Conservation (phyloP, 2,113 vertebrate genomes). For the Paracanthobrama guichenoti region DNA sequence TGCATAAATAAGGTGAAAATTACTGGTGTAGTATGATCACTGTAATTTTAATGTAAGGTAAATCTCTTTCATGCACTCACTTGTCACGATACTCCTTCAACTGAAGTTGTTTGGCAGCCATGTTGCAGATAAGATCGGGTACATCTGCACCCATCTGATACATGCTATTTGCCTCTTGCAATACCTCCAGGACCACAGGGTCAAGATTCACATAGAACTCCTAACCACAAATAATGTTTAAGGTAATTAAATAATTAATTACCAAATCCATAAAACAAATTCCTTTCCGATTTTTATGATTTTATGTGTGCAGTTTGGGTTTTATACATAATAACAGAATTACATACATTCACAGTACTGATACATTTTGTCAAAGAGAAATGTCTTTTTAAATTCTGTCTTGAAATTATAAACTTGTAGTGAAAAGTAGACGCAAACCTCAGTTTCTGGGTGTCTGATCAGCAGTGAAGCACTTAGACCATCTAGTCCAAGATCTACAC, state of each 20-base stretch:
- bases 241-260: background rate
- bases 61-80: constrained; percentile 64
- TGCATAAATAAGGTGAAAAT: background rate
- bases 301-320: background rate
- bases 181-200: constrained; percentile 74
- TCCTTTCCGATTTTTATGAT: background rate
- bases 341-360: background rate
- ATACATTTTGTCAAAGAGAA: background rate
- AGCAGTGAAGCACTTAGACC: constrained; percentile 74
- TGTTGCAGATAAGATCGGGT: constrained; percentile 67
- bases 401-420: background rate
- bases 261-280: background rate
- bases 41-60: background rate
- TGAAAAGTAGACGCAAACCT: constrained; percentile 65
- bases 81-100: constrained; percentile 72
- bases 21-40: background rate
- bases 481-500: constrained; percentile 66
- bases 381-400: background rate
- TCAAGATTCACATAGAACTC: constrained; percentile 80
- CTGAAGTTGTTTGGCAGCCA: constrained; percentile 67
- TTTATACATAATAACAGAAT: background rate
- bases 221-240: constrained; percentile 59
- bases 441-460: constrained; percentile 68
- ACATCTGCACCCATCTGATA: constrained; percentile 72
- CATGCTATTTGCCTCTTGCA: constrained; percentile 79